These are phyloP conservation scores for Climacteris rufus DNA, from an alignment of 2,113 vertebrate species.

Conservation along the genomic window DNA sequence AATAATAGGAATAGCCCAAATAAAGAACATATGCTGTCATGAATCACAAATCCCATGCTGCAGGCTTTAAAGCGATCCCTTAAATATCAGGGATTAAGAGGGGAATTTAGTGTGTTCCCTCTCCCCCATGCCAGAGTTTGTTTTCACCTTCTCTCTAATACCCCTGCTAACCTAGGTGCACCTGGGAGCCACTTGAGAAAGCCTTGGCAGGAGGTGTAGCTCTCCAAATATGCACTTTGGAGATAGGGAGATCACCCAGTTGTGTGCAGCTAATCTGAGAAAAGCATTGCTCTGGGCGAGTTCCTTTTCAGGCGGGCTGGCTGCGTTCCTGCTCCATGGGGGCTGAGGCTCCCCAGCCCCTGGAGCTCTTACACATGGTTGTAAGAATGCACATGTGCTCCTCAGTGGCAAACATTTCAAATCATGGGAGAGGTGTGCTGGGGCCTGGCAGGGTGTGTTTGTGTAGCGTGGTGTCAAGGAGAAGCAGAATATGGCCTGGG, in stretches of 20 bases:
- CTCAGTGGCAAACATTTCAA: not conserved
- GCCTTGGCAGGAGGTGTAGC: not conserved
- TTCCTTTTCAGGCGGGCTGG: not conserved
- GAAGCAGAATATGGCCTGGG: not conserved
- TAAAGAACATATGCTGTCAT: not conserved
- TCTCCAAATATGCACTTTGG: not conserved
- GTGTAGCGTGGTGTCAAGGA: not conserved
- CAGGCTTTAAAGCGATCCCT: not conserved
- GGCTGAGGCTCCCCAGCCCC: not conserved
- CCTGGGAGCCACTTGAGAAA: not conserved
- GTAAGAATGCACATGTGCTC: not conserved
- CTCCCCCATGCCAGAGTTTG: not conserved
- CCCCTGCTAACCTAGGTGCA: not conserved
- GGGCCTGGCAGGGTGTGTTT: not conserved
- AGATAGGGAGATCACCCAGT: not conserved
- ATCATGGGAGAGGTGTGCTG: not conserved
- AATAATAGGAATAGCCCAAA: not conserved
- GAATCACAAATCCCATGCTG: not conserved
- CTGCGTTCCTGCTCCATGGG: not conserved
- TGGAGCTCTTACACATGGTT: not conserved
- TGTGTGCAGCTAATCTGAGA: not conserved
- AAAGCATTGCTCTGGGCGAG: not conserved
- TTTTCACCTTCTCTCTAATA: not conserved
- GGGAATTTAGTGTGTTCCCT: not conserved
- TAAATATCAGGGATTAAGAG: slow-evolving; percentile 27